Conservation (phyloP, 2,797 vertebrate genomes). For the Poecilia picta region DNA sequence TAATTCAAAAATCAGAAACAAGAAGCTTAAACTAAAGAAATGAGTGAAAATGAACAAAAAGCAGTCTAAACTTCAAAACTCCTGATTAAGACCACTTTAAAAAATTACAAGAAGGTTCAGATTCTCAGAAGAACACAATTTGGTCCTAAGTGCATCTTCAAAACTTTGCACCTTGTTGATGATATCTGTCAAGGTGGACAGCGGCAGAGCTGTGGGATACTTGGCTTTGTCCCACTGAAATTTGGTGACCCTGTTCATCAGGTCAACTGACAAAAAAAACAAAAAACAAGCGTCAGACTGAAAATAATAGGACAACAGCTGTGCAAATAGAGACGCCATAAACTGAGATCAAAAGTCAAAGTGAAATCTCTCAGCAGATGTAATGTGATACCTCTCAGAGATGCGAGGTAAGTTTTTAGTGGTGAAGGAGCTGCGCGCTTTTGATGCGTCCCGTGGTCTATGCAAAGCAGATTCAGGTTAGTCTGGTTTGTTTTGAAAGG, state of each 20-base stretch:
- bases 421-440: conserved; percentile 51
- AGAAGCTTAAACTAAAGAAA: not conserved
- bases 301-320: not conserved
- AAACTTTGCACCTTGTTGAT: conserved; percentile 86
- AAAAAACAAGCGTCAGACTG: not conserved
- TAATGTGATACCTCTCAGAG: conserved; percentile 72
- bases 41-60: not conserved
- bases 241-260: conserved; percentile 87
- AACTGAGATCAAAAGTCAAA: not conserved
- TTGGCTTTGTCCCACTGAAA: conserved; percentile 99
- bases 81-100: not conserved
- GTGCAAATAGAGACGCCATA: not conserved
- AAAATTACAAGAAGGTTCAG: not conserved
- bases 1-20: not conserved
- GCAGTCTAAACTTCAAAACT: not conserved
- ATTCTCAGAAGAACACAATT: not conserved
- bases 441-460: conserved; percentile 64
- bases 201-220: conserved; percentile 88
- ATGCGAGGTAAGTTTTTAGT: conserved; percentile 69
- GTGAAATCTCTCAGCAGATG: conserved; percentile 19
- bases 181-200: conserved; percentile 87
- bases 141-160: not conserved
- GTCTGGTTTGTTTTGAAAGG: conserved; percentile 15
- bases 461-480: conserved; percentile 46
- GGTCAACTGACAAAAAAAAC: conserved; percentile 81